Conservation (phyloP, 92 coral and sea anemone species). For the Zoanthus sociatus region DNA sequence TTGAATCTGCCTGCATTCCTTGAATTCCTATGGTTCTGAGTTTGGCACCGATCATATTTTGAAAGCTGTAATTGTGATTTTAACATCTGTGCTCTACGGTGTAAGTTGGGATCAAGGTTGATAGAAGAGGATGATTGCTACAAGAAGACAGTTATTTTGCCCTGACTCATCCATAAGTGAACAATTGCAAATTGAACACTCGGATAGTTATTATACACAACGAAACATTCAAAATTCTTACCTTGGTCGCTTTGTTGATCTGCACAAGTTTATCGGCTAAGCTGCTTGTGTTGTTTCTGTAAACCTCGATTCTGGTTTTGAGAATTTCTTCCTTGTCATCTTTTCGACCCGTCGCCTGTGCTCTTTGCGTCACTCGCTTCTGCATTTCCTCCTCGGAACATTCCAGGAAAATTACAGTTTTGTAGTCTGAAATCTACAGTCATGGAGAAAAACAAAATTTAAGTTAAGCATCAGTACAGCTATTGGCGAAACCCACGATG, state of each 20-base stretch:
- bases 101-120: too few relatives aligned
- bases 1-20: too few relatives aligned
- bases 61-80: too few relatives aligned
- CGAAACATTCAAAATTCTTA: not conserved
- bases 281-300: conserved; percentile 66
- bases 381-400: conserved; percentile 76
- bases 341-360: conserved; percentile 56
- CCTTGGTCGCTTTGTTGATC: conserved; percentile 71
- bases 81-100: too few relatives aligned
- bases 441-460: not conserved
- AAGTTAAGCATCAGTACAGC: not conserved
- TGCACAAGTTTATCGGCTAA: conserved; percentile 64
- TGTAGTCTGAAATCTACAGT: conserved; percentile 80
- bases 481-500: not conserved
- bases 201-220: not conserved
- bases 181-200: not conserved
- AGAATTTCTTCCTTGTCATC: conserved; percentile 69
- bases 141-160: not conserved
- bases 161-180: not conserved
- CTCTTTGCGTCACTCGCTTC: conserved; percentile 64
- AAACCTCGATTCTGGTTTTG: conserved; percentile 74
- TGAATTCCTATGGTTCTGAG: too few relatives aligned
- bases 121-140: too few relatives aligned
- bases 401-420: conserved; percentile 71
- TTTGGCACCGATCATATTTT: too few relatives aligned